Base-by-base conservation (phyloP, 2,113 vertebrate genomes). In the Atrichornis clamosus region DNA sequence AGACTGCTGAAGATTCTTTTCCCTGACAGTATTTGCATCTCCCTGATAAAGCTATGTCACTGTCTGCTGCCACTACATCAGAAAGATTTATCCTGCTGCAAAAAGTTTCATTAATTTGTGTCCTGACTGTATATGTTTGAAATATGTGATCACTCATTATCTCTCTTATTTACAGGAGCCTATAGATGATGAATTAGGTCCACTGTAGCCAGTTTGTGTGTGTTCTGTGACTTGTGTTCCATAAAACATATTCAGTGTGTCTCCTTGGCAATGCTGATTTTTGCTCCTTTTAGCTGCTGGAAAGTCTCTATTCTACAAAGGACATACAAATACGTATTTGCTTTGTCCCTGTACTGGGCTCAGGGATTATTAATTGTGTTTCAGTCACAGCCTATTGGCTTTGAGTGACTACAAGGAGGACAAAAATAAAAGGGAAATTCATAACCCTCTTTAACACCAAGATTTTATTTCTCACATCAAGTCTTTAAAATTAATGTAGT, bases 401-500 rank as follows among this genome's bases (percentile, higher is more conserved):
- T 83, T 89, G 60, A 70, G 12, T 44, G 67, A 77, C 53, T 82
- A 30, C 62, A 77, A 70, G 52, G 80, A 74, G 44, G 62, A 80
- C 32, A 68, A 64, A 79, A 88, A 69, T 83, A 82, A 87, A 89
- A 84, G 23, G 33, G 35, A 91, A 89, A 80, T 73, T 77, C 15
- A 37, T 86, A 83, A 49, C 24, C 27, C 2, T 35, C 42, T 87
- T 93, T 59, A 86, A 88, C 44, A 82, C 33, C 33, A 78, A 37
- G 41, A 32, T 27, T 39, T 90, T 56, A 68, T 70, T 94, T 89
- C 56, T 86, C 81, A 42, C 47, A 63, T 70, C 14, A 47, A 75
- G 27, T 47, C 42, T 90, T 94, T 90, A 88, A 87, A 87, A 90
- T 91, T 73, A 82, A 94, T 28, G 15, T 73, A 86, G 42, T 74